Evolutionary conservation across 2,113 vertebrate genomes (phyloP).

Genomic region (Hippoglossus stenolepis): DNA sequence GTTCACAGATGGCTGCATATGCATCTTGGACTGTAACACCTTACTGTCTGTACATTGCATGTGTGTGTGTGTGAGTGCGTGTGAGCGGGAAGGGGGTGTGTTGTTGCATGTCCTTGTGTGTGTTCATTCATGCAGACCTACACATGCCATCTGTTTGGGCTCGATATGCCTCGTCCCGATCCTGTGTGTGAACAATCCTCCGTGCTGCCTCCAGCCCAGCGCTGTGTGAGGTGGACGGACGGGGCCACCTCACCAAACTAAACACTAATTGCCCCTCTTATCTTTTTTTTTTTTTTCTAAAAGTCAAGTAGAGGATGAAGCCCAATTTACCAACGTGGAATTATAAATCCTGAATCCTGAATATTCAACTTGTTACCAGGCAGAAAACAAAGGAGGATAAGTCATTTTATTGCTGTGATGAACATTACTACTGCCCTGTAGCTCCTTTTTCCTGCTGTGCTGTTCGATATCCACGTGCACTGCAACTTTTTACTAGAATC

Average conservation of each 20-base stretch:
- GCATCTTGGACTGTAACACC: slow-evolving; percentile 35
- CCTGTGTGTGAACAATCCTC: slow-evolving; percentile 52
- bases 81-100: neutral
- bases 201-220: slow-evolving; percentile 29
- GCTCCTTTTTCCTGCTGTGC: neutral
- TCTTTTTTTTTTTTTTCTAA: slow-evolving; percentile 42
- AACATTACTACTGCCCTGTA: too few relatives aligned
- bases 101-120: slow-evolving; percentile 28
- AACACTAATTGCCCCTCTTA: slow-evolving; percentile 55
- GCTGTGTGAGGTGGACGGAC: slow-evolving; percentile 36
- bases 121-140: slow-evolving; percentile 63
- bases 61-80: slow-evolving; percentile 15
- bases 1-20: slow-evolving; percentile 41
- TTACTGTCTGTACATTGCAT: slow-evolving; percentile 22
- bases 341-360: slow-evolving; percentile 12
- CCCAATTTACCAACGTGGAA: slow-evolving; percentile 19
- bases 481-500: neutral
- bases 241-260: slow-evolving; percentile 40
- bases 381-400: neutral
- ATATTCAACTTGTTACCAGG: slow-evolving; percentile 12
- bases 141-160: slow-evolving; percentile 73
- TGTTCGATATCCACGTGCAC: neutral
- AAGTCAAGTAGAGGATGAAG: slow-evolving; percentile 47
- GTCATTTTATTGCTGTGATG: neutral
- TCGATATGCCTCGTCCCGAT: slow-evolving; percentile 67